Base-by-base conservation (phyloP, 2,888 invertebrate species). In the Micoletzkya japonica region DNA sequence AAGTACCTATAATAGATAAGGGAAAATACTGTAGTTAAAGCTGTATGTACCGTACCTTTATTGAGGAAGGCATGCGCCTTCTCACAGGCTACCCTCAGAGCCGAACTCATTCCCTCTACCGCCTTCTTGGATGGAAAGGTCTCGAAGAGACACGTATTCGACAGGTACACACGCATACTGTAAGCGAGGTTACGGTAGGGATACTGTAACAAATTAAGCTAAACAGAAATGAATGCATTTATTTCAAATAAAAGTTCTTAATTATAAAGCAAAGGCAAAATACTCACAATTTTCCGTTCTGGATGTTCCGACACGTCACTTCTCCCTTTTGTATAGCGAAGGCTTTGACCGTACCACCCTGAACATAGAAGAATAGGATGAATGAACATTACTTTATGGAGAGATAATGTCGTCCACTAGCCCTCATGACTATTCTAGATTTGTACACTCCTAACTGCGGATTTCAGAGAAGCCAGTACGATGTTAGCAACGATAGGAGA, bases 201-300 rank as follows among this genome's bases (percentile, higher is more conserved):
- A 49, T 52, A 7, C 14, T 64, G 52, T 30, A 20, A 26, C 2
- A 7, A 36, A 34, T 50, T n/a, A n/a, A 34, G 34, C 14, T 36
- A 1, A 50, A 32, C 10, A 44, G 10, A 10, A 44, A 44, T 44
- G 10, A 44, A 44, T 14, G 10, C 36, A 39, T 37, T 7, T n/a
- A n/a, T n/a, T n/a, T n/a, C n/a, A n/a, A n/a, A n/a, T n/a, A n/a
- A n/a, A n/a, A n/a, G n/a, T n/a, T n/a, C n/a, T n/a, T n/a, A n/a
- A n/a, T n/a, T n/a, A n/a, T n/a, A n/a, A n/a, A n/a, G n/a, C n/a
- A n/a, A n/a, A n/a, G n/a, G n/a, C n/a, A 36, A 34, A 54, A 24
- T 28, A 36, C 73, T 73, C 28, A 77, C 77, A 74, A 78, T 74
- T 70, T 67, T 36, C 76, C 76, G 70, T 74, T 77, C 44, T 73